phyloP scores from a whole-genome alignment of 2,888 invertebrate species.

The Acrobasis repandana region DNA sequence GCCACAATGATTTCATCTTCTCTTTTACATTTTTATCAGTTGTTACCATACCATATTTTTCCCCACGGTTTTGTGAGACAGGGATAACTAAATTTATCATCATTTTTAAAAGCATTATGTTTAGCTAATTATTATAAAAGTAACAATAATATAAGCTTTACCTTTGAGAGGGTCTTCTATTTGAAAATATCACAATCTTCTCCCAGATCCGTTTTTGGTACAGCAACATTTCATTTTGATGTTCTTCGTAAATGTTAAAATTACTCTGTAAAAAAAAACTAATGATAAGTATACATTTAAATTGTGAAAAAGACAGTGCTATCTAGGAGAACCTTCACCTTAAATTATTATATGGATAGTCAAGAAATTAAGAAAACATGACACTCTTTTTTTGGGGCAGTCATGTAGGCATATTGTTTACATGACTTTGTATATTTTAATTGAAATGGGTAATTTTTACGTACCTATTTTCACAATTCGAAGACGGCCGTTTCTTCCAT shows the following conservation, averaged over 20 bases:
- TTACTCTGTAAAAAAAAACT: neutral
- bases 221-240: neutral
- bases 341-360: no score
- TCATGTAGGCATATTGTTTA: no score
- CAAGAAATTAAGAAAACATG: no score
- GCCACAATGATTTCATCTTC: neutral
- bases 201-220: no score
- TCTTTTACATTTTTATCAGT: slow-evolving; percentile 37
- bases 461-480: no score
- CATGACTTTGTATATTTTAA: no score
- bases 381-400: no score
- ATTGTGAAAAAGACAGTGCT: neutral
- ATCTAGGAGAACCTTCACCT: no score
- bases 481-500: no score
- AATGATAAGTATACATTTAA: neutral
- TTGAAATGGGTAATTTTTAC: no score
- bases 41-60: slow-evolving; percentile 62
- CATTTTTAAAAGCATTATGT: slow-evolving; percentile 36
- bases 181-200: no score
- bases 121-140: neutral
- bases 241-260: neutral
- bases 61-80: slow-evolving; percentile 64
- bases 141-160: neutral
- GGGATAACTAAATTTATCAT: slow-evolving; percentile 67
- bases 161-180: no score